A percentile compares a stretch with the other conserved stretches of the same genome.
These are phyloP conservation scores for Lagodon rhomboides DNA, from an alignment of 2,797 vertebrate genomes.

Conservation along the genomic window DNA sequence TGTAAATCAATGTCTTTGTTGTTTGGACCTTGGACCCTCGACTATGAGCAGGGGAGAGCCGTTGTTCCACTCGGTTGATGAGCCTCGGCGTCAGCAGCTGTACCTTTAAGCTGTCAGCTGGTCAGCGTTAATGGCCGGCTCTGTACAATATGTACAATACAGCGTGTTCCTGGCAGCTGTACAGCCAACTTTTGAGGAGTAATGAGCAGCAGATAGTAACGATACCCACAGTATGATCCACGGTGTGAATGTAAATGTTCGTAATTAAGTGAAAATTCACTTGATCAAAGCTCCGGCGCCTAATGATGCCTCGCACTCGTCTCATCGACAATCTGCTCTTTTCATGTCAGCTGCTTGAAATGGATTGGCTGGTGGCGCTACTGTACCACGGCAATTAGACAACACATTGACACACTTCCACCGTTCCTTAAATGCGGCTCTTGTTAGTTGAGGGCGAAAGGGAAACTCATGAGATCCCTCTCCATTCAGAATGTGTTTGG, in stretches of 20 bases:
- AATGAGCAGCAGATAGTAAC: constrained; percentile 68
- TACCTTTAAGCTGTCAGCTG: constrained; percentile 30
- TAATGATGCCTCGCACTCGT: constrained; percentile 72
- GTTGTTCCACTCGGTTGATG: constrained; percentile 46
- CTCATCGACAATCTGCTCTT: constrained; percentile 65
- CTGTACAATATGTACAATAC: constrained; percentile 36
- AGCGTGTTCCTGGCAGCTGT: constrained; percentile 41
- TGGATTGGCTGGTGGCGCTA: constrained; percentile 52
- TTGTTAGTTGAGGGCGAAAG: constrained; percentile 50
- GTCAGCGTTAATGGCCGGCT: constrained; percentile 43
- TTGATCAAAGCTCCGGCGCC: constrained; percentile 72
- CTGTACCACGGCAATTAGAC: constrained; percentile 73
- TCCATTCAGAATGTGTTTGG: constrained; percentile 37
- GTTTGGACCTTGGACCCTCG: constrained; percentile 12
- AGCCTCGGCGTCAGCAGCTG: constrained; percentile 23
- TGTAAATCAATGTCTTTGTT: constrained; percentile 48
- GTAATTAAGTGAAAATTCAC: constrained; percentile 70
- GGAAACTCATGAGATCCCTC: constrained; percentile 45
- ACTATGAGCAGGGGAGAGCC: constrained; percentile 9
- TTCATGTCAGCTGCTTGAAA: constrained; percentile 70
- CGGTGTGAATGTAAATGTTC: constrained; percentile 69
- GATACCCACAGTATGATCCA: constrained; percentile 28
- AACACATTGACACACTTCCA: constrained; percentile 67
- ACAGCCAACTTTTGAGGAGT: constrained; percentile 47
- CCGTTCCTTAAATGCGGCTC: constrained; percentile 50